Evolutionary conservation across 2,113 vertebrate species (phyloP), one percentile per base, ranked within the genome.

Genomic region (Sylvilagus bachmani): DNA sequence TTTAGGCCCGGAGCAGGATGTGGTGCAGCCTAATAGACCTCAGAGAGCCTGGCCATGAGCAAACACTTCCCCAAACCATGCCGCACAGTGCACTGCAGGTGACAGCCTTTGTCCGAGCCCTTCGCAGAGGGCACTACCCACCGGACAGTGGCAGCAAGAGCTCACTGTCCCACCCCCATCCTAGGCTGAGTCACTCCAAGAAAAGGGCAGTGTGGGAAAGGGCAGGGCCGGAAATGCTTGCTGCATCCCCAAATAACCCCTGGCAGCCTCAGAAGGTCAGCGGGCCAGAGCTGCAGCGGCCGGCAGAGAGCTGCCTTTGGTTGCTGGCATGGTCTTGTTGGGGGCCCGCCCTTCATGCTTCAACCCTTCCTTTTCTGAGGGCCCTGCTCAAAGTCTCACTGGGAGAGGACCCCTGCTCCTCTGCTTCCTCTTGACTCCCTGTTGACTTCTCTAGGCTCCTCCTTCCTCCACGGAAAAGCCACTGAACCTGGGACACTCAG

Each of bases 171-270:
- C 36, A 80, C 78, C 61, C 73, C 92, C 71, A 74, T 27, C 77
- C 71, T 25, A 90, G 64, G 95, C 93, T 92, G 91, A 96, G 86
- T 97, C 97, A 97, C 80, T 93, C 77, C 71, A 31, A 89, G 85
- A 90, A 97, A 97, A 95, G 96, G 90, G 90, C 90, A 92, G 53
- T 97, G 89, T 95, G 97, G 97, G 95, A 96, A 97, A 97, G 83
- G 96, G 94, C 58, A 91, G 86, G 90, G 83, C 95, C 67, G 55
- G 96, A 97, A 96, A 95, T 93, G 94, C 86, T 83, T 96, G 90
- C 80, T 93, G 61, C 66, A 95, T 96, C 96, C 88, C 96, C 80
- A 97, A 97, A 97, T 97, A 97, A 95, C 95, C 89, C 92, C 82
- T 92, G 88, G 96, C 95, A 97, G 79, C 58, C 70, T 90, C 71